Evolutionary conservation across 2,797 vertebrate genomes (phyloP), one percentile per base, ranked within the genome.

Genomic region (Crocidura indochinensis): DNA sequence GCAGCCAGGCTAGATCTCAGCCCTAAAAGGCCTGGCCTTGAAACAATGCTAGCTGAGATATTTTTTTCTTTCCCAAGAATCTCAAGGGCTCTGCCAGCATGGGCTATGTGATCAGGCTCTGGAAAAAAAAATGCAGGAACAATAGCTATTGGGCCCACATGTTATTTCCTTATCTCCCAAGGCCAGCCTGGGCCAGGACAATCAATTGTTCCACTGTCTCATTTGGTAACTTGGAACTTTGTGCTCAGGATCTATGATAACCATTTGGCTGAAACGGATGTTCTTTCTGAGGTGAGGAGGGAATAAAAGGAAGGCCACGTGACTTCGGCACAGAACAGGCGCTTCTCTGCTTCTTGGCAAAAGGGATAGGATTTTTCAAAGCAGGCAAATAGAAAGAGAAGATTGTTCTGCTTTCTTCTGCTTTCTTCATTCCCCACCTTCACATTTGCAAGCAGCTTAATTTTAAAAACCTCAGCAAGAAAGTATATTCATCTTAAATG

Each of bases 381-480:
- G 72, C 62, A 74, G 56, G 17, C 47, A 87, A 80, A 82, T 90
- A 85, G 80, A 89, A 91, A 88, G 90, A 86, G 53, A 77, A 84
- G 69, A 76, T 83, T 82, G 38, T 93, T 93, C 19, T 76, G 84
- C n/a, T 56, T 80, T 24, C 0, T 93, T 93, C 19, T 76, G 84
- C n/a, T 56, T 80, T 24, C 0, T 92, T 93, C 29, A 31, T 88
- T 72, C 67, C 46, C 91, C 38, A 53, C 72, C 2, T 8, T 94
- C 92, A 87, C 9, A 49, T 95, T 95, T 94, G 87, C 76, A 74
- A n/a, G 29, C 85, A 29, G n/a, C 88, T 97, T 87, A 83, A 89
- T 95, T 95, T 76, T 69, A 84, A 85, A 92, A 96, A 93, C 65
- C 90, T 68, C 49, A 95, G 88, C 80, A 95, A 94, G 88, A 90